These are phyloP conservation scores for Rhynchonycteris naso DNA, from an alignment of 2,797 vertebrate species.

Conservation along the genomic window DNA sequence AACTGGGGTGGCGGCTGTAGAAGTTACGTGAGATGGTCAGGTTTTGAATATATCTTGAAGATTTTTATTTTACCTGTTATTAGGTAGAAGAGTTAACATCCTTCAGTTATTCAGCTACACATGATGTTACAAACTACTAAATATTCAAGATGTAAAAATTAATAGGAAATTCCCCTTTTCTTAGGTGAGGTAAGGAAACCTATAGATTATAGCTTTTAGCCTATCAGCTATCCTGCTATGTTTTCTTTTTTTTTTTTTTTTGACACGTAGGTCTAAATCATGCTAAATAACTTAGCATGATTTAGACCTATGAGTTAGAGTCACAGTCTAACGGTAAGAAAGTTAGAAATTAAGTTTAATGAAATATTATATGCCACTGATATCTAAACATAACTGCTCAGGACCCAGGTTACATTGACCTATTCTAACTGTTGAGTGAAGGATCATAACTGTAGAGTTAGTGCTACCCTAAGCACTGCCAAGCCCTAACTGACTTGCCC, in stretches of 20 bases:
- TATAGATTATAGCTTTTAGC: neutral
- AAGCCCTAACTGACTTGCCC: neutral
- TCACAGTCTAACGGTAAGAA: neutral
- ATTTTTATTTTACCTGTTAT: neutral
- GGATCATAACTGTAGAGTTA: neutral
- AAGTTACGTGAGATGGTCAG: neutral
- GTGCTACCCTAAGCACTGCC: neutral
- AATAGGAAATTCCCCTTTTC: neutral
- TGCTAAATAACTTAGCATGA: neutral
- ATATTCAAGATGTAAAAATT: neutral
- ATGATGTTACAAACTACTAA: neutral
- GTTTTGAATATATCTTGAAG: neutral
- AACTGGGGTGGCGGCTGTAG: rapidly evolving
- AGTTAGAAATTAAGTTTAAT: neutral
- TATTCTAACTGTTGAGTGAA: neutral
- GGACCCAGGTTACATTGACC: neutral
- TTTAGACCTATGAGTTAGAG: neutral
- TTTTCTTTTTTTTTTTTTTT: neutral
- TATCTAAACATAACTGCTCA: neutral
- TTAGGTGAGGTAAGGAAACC: neutral
- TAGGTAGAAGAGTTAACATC: neutral
- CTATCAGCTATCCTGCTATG: neutral
- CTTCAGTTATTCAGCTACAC: neutral
- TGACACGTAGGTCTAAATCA: too few relatives aligned
- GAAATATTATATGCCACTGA: neutral